Percentiles rank a stretch among this genome's conserved stretches.
Conservation (phyloP, 2,113 vertebrate genomes). For the Dryoscopus gambensis region DNA sequence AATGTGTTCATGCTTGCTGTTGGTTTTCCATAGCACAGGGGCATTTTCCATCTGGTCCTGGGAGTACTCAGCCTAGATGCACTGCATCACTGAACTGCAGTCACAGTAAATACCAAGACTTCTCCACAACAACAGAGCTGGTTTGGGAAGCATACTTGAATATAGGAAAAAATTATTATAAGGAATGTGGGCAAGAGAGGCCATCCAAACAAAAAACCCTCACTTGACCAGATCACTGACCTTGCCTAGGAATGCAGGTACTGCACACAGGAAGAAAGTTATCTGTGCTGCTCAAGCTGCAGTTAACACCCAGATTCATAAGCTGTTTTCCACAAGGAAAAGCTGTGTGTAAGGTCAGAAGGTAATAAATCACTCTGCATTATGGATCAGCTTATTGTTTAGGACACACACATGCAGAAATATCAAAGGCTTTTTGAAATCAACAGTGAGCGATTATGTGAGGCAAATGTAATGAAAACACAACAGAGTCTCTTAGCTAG, state of each 20-base stretch:
- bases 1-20: neutral
- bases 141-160: neutral
- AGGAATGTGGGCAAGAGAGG: neutral
- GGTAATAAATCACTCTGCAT: neutral
- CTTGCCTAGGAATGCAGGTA: neutral
- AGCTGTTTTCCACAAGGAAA: neutral
- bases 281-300: neutral
- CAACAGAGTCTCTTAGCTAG: neutral
- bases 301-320: neutral
- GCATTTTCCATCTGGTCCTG: neutral
- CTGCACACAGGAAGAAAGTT: neutral
- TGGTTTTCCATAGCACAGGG: neutral
- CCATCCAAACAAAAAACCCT: neutral
- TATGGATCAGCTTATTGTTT: conserved; percentile 11
- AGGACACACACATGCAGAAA: neutral
- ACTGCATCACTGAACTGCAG: rapidly evolving
- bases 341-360: neutral
- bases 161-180: neutral
- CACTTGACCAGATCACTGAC: neutral
- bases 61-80: neutral
- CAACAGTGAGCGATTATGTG: neutral
- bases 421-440: neutral
- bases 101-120: neutral
- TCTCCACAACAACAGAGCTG: neutral
- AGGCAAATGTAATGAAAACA: conserved; percentile 8